Evolutionary conservation across 2,113 vertebrate species (phyloP).

Genomic region (Notothenia coriiceps): DNA sequence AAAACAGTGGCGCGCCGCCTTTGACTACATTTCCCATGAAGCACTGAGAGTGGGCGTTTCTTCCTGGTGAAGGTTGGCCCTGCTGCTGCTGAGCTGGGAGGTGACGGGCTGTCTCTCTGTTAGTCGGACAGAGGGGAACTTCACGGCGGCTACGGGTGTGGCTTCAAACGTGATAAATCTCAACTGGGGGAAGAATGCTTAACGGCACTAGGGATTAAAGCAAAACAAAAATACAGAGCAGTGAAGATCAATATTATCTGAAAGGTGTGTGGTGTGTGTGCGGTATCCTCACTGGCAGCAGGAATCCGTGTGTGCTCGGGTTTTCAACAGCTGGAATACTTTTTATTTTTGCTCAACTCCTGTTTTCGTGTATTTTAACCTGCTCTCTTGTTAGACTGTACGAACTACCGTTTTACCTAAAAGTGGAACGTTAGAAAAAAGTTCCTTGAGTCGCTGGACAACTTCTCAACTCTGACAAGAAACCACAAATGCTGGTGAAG

Average conservation of each 20-base stretch:
- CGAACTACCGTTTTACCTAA: slow-evolving; percentile 23
- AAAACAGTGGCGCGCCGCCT: not conserved
- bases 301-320: slow-evolving; percentile 30
- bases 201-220: slow-evolving; percentile 29
- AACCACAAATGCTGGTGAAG: slow-evolving; percentile 33
- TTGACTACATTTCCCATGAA: slow-evolving; percentile 80
- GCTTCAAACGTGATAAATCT: slow-evolving; percentile 80
- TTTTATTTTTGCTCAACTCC: slow-evolving; percentile 60
- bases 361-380: slow-evolving; percentile 49
- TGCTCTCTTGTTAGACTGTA: slow-evolving; percentile 35
- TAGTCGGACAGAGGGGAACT: slow-evolving; percentile 72
- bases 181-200: slow-evolving; percentile 57
- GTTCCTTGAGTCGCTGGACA: slow-evolving; percentile 20
- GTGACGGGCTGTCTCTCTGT: slow-evolving; percentile 67
- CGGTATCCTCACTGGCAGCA: slow-evolving; percentile 1
- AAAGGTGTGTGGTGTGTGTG: slow-evolving; percentile 4
- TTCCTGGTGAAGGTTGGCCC: not conserved
- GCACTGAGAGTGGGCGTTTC: slow-evolving; percentile 59
- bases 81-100: slow-evolving; percentile 48
- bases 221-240: not conserved
- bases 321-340: slow-evolving; percentile 75
- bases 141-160: slow-evolving; percentile 83
- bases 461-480: slow-evolving; percentile 1
- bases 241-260: not conserved
- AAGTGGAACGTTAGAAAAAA: slow-evolving; percentile 21